Conservation (phyloP, 2,113 vertebrate genomes). For the Sylvicapra grimmia region DNA sequence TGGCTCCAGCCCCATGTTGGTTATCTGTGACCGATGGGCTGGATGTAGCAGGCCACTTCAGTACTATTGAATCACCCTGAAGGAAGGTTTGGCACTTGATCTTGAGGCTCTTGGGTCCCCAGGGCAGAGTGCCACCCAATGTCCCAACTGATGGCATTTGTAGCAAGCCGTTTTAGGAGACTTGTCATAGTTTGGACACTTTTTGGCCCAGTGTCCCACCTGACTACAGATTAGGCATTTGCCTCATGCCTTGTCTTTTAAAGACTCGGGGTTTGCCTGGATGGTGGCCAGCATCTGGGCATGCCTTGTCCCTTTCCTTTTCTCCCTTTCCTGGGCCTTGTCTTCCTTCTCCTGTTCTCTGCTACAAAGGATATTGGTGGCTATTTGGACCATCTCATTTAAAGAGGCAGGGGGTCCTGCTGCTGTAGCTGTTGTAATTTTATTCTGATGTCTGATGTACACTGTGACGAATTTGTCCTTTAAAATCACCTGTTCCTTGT, state of each 20-base stretch:
- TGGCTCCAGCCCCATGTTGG: not conserved
- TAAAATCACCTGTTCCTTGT: not conserved
- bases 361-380: not conserved
- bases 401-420: not conserved
- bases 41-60: not conserved
- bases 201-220: not conserved
- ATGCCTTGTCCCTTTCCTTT: not conserved
- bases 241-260: not conserved
- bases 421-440: not conserved
- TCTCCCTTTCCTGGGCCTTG: not conserved
- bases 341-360: not conserved
- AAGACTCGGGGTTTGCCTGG: not conserved
- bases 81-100: not conserved
- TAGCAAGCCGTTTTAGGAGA: not conserved
- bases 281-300: not conserved
- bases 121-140: not conserved
- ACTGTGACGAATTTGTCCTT: not conserved
- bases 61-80: not conserved
- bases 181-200: not conserved
- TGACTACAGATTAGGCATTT: not conserved
- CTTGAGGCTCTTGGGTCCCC: not conserved
- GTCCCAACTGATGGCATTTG: not conserved
- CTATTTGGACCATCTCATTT: not conserved
- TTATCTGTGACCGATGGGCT: not conserved
- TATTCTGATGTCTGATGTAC: not conserved